Evolutionary conservation across 2,113 vertebrate genomes (phyloP).

Genomic region (Hemiscyllium ocellatum): DNA sequence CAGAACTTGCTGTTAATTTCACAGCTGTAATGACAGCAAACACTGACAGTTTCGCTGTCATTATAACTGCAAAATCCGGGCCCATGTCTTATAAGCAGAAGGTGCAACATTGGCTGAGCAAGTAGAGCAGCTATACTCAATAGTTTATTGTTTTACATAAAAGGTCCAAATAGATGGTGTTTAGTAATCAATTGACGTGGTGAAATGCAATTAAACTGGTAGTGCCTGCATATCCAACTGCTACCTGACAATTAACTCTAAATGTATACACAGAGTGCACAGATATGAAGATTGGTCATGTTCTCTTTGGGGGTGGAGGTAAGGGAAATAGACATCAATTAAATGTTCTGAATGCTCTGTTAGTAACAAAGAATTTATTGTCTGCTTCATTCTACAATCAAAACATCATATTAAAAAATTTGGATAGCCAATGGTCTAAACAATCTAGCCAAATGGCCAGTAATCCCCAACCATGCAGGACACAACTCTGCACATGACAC

Average conservation of each 20-base stretch:
- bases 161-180: not conserved
- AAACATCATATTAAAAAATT: not conserved
- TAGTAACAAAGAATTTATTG: conserved; percentile 25
- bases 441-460: not conserved
- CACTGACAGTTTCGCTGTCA: not conserved
- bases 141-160: not conserved
- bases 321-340: not conserved
- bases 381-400: conserved; percentile 27
- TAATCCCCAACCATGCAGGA: not conserved
- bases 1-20: conserved; percentile 1
- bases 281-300: not conserved
- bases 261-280: not conserved
- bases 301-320: not conserved
- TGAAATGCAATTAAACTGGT: not conserved
- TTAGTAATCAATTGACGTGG: conserved; percentile 18
- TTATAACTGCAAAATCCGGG: not conserved
- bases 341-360: not conserved
- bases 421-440: not conserved
- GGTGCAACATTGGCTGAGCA: not conserved
- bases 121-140: not conserved
- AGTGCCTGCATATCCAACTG: conserved; percentile 6
- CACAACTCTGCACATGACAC: not conserved
- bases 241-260: not conserved
- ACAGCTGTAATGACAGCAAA: not conserved
- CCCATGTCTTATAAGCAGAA: not conserved